Evolutionary conservation across 2,797 vertebrate genomes (phyloP), one percentile per base, ranked within the genome.

Genomic region (Aulostomus chinensis): DNA sequence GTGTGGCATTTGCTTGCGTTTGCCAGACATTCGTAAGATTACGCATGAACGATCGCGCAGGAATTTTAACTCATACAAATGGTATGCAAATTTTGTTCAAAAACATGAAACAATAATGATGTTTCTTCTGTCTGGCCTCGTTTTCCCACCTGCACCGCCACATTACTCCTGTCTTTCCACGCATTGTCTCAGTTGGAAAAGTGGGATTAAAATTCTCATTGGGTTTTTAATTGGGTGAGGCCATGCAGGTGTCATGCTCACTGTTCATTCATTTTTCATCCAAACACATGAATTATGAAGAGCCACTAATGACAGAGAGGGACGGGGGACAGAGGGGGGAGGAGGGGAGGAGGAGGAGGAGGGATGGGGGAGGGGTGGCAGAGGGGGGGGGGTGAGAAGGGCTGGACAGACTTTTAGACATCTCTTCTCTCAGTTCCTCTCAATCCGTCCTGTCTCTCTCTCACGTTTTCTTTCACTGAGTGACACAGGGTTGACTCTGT

Each of bases 281-380:
- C 12, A 52, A 68, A 71, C 45, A 43, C 57, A 78, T 86, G 75
- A 87, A 82, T 87, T 75, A 83, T 83, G 72, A 84, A 85, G 59
- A 48, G 13, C 36, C 9, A 47, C 60, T 76, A 87, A 81, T 64
- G 64, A 74, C 7, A 11, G 46, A 31, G 46, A 33, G 64, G 43
- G 45, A 12, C 10, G 1, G 52, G 20, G 14, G 38, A 10, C 11
- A 42, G 28, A 25, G 14, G 13, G 13, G 43, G 10, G 6, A 18
- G 1, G 11, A 3, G 24, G 16, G 11, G 25, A 11, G 12, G 15
- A 2, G 16, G 38, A n/a, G 9, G 5, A 4, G 6, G 47, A n/a
- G 1, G 2, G 16, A 17, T 2, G 20, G 1, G 10, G 17, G 1
- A 1, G 5, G 4, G 1, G 3, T n/a, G n/a, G n/a, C n/a, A n/a